phyloP scores from a whole-genome alignment of 2,113 vertebrate genomes.

The Catharus bicknelli region DNA sequence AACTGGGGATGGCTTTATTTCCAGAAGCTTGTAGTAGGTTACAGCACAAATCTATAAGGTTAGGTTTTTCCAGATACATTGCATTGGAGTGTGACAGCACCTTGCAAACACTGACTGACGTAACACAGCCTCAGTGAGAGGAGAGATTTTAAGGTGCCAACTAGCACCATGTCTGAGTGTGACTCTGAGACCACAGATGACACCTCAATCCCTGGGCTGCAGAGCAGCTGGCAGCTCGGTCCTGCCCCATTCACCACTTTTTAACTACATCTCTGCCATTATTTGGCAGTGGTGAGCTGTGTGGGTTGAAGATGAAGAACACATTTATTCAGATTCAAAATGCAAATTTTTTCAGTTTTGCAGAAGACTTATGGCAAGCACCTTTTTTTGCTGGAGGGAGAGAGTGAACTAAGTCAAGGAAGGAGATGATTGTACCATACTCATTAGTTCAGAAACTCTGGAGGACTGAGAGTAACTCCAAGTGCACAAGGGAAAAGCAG shows the following conservation, averaged over 20 bases:
- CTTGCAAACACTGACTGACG: not conserved
- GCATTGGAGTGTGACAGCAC: rapidly evolving
- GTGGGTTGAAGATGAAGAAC: not conserved
- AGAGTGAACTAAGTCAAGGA: not conserved
- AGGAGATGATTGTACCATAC: not conserved
- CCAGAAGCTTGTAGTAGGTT: not conserved
- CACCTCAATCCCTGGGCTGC: not conserved
- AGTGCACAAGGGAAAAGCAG: not conserved
- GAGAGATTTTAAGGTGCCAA: not conserved
- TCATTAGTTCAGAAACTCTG: not conserved
- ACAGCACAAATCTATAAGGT: not conserved
- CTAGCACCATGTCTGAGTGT: not conserved
- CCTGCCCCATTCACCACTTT: not conserved
- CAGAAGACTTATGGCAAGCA: not conserved
- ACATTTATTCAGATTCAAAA: not conserved
- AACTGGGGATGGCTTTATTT: not conserved
- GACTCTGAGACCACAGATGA: not conserved
- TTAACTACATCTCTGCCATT: not conserved
- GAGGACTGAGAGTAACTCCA: not conserved
- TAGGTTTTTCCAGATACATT: not conserved
- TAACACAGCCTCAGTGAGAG: not conserved
- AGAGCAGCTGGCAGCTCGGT: rapidly evolving
- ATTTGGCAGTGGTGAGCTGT: not conserved
- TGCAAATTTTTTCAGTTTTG: not conserved
- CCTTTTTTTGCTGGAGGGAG: not conserved